phyloP scores from a whole-genome alignment of 2,113 vertebrate genomes.

The Arvicanthis niloticus region DNA sequence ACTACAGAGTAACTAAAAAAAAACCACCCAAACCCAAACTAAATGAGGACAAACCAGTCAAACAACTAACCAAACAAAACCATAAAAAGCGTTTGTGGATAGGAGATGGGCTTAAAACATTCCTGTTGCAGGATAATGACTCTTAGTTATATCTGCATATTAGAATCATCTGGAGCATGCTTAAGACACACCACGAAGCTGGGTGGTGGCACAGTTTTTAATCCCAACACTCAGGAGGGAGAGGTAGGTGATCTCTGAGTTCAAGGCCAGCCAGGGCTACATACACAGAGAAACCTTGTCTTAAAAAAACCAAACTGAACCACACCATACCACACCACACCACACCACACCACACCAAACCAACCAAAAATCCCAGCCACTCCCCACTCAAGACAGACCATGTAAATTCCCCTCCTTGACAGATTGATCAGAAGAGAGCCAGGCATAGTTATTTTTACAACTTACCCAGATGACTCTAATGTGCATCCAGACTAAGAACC shows the following conservation, averaged over 20 bases:
- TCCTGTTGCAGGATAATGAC: conserved; percentile 24
- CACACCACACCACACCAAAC: background rate
- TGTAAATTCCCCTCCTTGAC: conserved; percentile 6
- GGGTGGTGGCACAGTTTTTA: background rate
- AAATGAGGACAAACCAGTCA: background rate
- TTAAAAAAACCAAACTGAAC: background rate
- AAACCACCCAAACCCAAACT: background rate
- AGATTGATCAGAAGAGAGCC: conserved; percentile 67
- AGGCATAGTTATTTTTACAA: conserved; percentile 63
- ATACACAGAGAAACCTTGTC: background rate
- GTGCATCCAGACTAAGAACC: conserved; percentile 46
- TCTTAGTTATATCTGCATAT: conserved; percentile 52
- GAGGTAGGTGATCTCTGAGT: background rate
- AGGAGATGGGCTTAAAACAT: background rate
- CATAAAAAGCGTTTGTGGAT: background rate
- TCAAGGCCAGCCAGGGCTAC: background rate
- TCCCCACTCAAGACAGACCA: background rate
- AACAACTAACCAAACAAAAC: background rate
- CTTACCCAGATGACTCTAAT: conserved; percentile 63
- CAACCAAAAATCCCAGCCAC: background rate
- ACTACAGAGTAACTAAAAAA: background rate
- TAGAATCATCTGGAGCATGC: conserved; percentile 58
- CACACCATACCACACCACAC: background rate
- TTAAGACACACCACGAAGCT: background rate
- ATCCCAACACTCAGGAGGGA: background rate